Evolutionary conservation across 2,113 vertebrate genomes (phyloP), one percentile per base, ranked within the genome.

Genomic region (Dromaius novaehollandiae): DNA sequence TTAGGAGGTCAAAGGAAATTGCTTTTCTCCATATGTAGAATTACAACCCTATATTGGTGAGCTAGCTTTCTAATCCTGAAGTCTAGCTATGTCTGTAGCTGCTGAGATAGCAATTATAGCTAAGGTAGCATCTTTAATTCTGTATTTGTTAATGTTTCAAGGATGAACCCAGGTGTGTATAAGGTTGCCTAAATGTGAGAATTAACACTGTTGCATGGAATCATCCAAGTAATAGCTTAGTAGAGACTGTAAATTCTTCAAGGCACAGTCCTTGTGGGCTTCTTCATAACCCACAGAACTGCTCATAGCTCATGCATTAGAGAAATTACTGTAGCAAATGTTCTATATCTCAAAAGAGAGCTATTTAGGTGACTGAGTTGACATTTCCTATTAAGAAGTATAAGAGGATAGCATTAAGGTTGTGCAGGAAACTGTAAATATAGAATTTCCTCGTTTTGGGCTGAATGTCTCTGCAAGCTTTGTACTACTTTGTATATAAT

Each of bases 1-100:
- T 20, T 18, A 77, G 18, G 46, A 70, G 12, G 25, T 75, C 28
- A 21, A 30, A 71, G 36, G 16, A 75, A 79, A 55, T 22, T 36
- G 13, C 2, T 66, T 78, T 53, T 88, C 7, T n/a, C 20, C 58
- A 4, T 38, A 7, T 32, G 26, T 77, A 64, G 48, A 71, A 14
- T 5, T 38, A 18, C 12, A 80, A 0, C 8, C 9, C 16, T 5
- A 0, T 0, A 2, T 24, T 58, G 13, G 4, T 68, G n/a, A 66
- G 36, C 50, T 38, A 28, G 20, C 11, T 66, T 91, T 66, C 15
- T 55, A 68, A 40, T 51, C 24, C 22, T 77, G 13, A 80, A 64
- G 20, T 32, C 36, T 7, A 46, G 46, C 21, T 64, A 13, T 48
- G 5, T 63, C 34, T 83, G 42, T 22, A 40, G 42, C 18, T 88